These are phyloP conservation scores for Diaperis boleti DNA, from an alignment of 2,888 invertebrate genomes.

Conservation along the genomic window DNA sequence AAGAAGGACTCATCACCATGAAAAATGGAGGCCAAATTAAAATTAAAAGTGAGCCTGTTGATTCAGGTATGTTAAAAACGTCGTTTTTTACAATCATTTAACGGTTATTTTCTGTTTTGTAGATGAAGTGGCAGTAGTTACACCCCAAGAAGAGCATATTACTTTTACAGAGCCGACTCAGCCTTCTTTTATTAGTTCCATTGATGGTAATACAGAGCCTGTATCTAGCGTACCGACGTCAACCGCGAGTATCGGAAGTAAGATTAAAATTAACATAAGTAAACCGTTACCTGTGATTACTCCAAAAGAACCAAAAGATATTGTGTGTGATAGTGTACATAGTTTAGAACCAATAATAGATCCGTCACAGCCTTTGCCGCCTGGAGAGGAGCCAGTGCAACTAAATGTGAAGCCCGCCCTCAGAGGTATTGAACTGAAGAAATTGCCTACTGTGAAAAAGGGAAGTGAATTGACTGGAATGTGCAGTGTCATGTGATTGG, in stretches of 20 bases:
- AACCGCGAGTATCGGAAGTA: slow-evolving; percentile 66
- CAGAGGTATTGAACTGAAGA: slow-evolving; percentile 75
- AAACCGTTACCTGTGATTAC: slow-evolving; percentile 72
- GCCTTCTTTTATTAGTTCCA: slow-evolving; percentile 73
- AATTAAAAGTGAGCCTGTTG: slow-evolving; percentile 80
- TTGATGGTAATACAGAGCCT: slow-evolving; percentile 82
- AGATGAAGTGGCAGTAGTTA: slow-evolving; percentile 38
- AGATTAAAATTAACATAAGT: slow-evolving; percentile 87
- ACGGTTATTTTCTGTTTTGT: slow-evolving; percentile 17
- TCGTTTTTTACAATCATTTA: slow-evolving; percentile 1
- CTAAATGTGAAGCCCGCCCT: slow-evolving; percentile 76
- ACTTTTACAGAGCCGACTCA: slow-evolving; percentile 60
- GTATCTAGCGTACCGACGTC: slow-evolving; percentile 54
- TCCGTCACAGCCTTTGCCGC: slow-evolving; percentile 70
- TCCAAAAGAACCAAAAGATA: slow-evolving; percentile 64
- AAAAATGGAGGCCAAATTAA: slow-evolving; percentile 71
- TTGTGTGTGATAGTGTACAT: slow-evolving; percentile 50
- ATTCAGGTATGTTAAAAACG: slow-evolving; percentile 68
- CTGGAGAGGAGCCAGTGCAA: slow-evolving; percentile 70
- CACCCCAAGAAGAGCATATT: slow-evolving; percentile 6
- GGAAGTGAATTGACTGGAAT: slow-evolving; percentile 87
- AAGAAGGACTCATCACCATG: slow-evolving; percentile 67
- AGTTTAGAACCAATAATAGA: slow-evolving; percentile 55
- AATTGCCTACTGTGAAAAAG: slow-evolving; percentile 78
- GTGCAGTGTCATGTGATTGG: slow-evolving; percentile 84